These are phyloP conservation scores for Sinhomidia bicolor DNA, from an alignment of 2,888 invertebrate species.

Conservation along the genomic window DNA sequence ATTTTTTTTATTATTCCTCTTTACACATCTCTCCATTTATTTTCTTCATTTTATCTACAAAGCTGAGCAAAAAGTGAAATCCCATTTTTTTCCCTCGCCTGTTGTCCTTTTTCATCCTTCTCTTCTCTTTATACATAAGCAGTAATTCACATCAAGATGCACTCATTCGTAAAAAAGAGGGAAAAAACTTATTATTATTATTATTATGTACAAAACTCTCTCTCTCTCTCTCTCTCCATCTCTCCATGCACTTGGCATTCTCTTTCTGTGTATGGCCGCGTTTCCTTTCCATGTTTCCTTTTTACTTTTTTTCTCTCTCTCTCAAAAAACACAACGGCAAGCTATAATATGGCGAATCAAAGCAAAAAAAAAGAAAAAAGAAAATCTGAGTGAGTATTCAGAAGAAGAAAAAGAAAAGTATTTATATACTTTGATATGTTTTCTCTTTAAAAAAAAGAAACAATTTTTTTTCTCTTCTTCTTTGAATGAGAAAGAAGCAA, in stretches of 20 bases:
- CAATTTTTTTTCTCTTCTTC: too few species aligned
- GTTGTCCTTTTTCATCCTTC: background rate
- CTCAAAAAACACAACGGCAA: too few species aligned
- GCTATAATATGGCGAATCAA: background rate
- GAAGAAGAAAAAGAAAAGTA: too few species aligned
- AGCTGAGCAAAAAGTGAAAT: background rate
- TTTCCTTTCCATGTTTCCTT: too few species aligned
- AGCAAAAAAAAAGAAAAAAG: background rate
- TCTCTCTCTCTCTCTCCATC: background rate
- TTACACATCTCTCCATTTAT: background rate
- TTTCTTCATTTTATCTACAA: background rate
- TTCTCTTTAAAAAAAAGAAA: too few species aligned
- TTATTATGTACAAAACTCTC: background rate
- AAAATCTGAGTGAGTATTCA: background rate
- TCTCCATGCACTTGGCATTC: too few species aligned
- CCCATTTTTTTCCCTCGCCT: background rate
- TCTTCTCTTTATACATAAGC: background rate
- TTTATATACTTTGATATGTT: too few species aligned
- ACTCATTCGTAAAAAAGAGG: conserved; percentile 31
- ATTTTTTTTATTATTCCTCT: background rate
- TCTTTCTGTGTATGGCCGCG: too few species aligned
- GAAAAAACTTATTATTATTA: background rate
- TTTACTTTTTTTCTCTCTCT: too few species aligned
- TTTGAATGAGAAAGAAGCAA: too few species aligned
- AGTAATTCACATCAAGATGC: conserved; percentile 4